phyloP scores from a whole-genome alignment of 2,113 vertebrate genomes.

The Gymnobelideus leadbeateri region DNA sequence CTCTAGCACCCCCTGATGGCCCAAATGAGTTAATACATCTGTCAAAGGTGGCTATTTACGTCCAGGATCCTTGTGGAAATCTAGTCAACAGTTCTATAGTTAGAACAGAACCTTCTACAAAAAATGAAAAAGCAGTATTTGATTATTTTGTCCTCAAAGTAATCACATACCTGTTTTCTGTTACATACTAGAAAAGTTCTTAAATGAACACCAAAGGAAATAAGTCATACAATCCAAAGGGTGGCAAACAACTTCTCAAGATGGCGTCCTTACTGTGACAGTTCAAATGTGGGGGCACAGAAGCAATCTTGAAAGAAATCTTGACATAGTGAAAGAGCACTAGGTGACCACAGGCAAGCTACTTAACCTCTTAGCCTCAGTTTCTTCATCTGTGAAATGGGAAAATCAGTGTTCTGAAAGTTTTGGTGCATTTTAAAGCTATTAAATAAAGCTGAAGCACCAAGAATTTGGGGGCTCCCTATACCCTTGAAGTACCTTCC shows the following conservation, averaged over 20 bases:
- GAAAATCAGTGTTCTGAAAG: background rate
- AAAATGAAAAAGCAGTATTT: background rate
- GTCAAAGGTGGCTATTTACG: background rate
- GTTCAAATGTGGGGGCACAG: background rate
- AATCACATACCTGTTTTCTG: background rate
- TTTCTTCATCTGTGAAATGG: background rate
- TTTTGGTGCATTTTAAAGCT: background rate
- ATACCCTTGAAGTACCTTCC: background rate
- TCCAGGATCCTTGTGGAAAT: background rate
- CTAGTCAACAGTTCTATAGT: background rate
- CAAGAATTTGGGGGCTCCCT: background rate
- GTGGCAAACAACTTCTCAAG: background rate
- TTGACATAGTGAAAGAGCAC: background rate
- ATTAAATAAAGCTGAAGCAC: background rate
- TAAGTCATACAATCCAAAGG: background rate
- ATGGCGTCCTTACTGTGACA: background rate
- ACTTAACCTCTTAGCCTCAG: fast-evolving
- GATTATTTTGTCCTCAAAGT: background rate
- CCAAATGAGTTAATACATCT: background rate
- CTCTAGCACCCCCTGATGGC: background rate
- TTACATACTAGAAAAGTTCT: background rate
- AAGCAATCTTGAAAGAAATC: background rate
- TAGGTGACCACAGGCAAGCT: background rate
- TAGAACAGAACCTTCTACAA: background rate
- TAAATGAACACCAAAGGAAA: background rate